Evolutionary conservation across 2,113 vertebrate genomes (phyloP).

Genomic region (Siphamia tubifer): DNA sequence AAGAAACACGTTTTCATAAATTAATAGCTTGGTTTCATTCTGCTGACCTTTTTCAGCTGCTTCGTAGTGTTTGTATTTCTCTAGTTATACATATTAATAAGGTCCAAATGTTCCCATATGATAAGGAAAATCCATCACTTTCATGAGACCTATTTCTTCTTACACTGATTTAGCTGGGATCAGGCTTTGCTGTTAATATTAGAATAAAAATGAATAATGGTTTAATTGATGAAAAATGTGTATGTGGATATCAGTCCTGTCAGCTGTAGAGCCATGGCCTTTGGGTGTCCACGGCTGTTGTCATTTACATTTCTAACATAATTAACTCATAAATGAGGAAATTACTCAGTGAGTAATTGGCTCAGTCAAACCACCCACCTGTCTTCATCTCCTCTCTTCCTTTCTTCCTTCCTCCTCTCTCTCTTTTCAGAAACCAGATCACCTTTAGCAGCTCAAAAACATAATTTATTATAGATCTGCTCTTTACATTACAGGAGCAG

Average conservation of each 20-base stretch:
- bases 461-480: not conserved
- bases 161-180: not conserved
- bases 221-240: not conserved
- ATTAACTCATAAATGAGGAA: conserved; percentile 64
- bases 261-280: conserved; percentile 6
- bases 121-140: too few relatives aligned
- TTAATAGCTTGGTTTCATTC: not conserved
- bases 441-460: not conserved
- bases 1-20: conserved; percentile 3
- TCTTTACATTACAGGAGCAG: not conserved
- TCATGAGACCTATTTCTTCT: not conserved
- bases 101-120: not conserved
- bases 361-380: conserved; percentile 35
- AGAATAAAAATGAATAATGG: not conserved
- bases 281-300: conserved; percentile 10
- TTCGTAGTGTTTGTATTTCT: not conserved
- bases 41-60: not conserved
- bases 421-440: not conserved
- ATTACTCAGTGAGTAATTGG: conserved; percentile 45
- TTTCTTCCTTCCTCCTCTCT: not conserved
- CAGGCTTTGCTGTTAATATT: not conserved
- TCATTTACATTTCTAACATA: conserved; percentile 48
- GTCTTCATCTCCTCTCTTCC: conserved; percentile 29
- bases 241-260: not conserved
- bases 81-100: not conserved